These are phyloP conservation scores for Luperina testacea DNA, from an alignment of 2,888 invertebrate species.

Conservation along the genomic window DNA sequence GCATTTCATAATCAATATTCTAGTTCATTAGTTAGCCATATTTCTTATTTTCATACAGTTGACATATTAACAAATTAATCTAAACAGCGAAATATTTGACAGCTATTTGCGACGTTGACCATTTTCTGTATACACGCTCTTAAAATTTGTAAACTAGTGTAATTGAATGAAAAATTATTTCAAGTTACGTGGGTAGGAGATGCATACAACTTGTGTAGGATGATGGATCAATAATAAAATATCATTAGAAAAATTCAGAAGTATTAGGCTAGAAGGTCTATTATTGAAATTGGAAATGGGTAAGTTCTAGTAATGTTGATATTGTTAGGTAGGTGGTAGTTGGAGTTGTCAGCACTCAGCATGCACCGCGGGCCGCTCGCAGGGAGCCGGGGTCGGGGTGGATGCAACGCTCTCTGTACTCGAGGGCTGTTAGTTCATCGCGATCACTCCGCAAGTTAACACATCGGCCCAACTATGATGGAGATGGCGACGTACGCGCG, in stretches of 20 bases:
- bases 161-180: not conserved
- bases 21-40: no score
- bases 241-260: not conserved
- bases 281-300: not conserved
- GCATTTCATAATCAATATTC: no score
- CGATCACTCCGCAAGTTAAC: constrained; percentile 53
- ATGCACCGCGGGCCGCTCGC: constrained; percentile 16
- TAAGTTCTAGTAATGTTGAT: not conserved
- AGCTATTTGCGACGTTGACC: no score
- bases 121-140: no score
- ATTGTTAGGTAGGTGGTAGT: not conserved
- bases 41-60: no score
- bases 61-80: no score
- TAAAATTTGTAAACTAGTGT: no score
- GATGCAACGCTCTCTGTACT: constrained; percentile 53
- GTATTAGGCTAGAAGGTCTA: not conserved
- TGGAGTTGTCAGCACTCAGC: not conserved
- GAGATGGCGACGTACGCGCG: constrained; percentile 34
- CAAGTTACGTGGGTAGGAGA: not conserved
- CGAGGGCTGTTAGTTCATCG: constrained; percentile 60
- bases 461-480: constrained; percentile 44
- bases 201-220: not conserved
- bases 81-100: no score
- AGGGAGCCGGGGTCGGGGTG: constrained; percentile 53
- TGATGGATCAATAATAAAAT: not conserved